phyloP scores from a whole-genome alignment of 2,797 vertebrate species.

The Sylvia borin region DNA sequence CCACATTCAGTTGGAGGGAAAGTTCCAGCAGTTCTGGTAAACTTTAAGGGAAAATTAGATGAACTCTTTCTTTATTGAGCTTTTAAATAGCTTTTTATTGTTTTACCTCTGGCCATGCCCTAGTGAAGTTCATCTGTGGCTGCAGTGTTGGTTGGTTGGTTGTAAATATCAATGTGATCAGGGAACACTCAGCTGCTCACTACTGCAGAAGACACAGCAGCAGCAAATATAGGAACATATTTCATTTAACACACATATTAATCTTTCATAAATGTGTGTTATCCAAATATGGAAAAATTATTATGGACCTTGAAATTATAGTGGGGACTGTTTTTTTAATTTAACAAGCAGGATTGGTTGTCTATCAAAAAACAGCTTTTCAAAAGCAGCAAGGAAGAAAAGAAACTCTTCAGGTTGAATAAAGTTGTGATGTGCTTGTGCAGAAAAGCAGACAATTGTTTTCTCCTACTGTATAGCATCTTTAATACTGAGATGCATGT shows the following conservation, averaged over 20 bases:
- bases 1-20: neutral
- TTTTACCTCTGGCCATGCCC: neutral
- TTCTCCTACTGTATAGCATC: neutral
- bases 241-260: neutral
- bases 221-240: neutral
- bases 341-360: neutral
- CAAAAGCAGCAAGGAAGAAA: neutral
- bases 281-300: neutral
- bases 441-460: neutral
- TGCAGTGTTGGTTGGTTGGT: neutral
- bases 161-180: neutral
- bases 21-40: slow-evolving; percentile 2
- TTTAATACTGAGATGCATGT: neutral
- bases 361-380: neutral
- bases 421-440: neutral
- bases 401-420: neutral
- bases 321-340: neutral
- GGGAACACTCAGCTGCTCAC: neutral
- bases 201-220: neutral
- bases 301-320: neutral
- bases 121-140: neutral
- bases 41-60: slow-evolving; percentile 37
- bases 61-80: neutral
- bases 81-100: neutral
- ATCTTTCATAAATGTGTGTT: neutral